Evolutionary conservation across 2,888 invertebrate species (phyloP), one percentile per base, ranked within the genome.

Genomic region (Stenolophus ochropezus): DNA sequence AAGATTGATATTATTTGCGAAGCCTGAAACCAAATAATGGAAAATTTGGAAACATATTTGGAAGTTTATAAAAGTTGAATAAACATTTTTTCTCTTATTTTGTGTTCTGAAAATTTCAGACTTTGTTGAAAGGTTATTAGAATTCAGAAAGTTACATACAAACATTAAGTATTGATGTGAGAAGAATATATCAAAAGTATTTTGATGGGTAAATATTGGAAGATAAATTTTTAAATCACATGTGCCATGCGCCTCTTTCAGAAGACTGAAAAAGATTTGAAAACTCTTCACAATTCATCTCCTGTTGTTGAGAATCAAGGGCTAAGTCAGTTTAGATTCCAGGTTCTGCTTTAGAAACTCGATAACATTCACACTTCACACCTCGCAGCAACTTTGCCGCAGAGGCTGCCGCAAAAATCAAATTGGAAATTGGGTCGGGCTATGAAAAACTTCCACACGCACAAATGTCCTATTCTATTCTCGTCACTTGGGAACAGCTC

Each of bases 251-350:
- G 49, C 16, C 14, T 51, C 33, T 56, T 8, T 18, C 18, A 56
- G 56, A 25, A 75, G 25, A 25, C 27, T 75, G 74, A 8, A 75
- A 75, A 75, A 53, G 49, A 53, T 75, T 75, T 25, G 53, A 27
- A 75, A 75, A 74, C 23, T 75, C 16, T 33, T 16, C 33, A 76
- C 76, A 76, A 56, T 76, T 20, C 42, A 69, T n/a, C 20, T 42
- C 69, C 18, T 21, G 69, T 33, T 42, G 56, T 33, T 27, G 33
- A 58, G 76, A 56, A 76, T 69, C 76, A 58, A 76, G 33, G 33
- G 11, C 69, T 58, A 58, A 76, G 76, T 76, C 58, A 76, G 47
- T 76, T 76, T 76, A 33, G 76, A 76, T 76, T 76, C 76, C 56
- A 16, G 33, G 42, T 18, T 58, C 27, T 76, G 76, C 76, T 76